Percentiles rank a stretch among this genome's conserved stretches.
Evolutionary conservation across 2,888 invertebrate genomes (phyloP).

Genomic region (Horisme vitalbata): DNA sequence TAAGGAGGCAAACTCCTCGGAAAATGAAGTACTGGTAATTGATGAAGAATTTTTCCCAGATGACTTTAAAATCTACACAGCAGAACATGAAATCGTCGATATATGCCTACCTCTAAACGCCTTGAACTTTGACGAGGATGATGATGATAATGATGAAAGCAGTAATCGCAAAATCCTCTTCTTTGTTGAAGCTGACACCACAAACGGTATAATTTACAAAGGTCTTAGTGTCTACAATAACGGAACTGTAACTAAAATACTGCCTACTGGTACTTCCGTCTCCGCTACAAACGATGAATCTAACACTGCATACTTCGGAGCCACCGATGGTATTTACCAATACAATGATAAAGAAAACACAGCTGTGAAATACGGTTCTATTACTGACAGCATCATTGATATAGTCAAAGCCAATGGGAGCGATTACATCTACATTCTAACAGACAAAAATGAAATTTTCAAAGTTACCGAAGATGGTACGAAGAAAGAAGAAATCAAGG

Average conservation of each 20-base stretch:
- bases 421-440: slow-evolving; percentile 55
- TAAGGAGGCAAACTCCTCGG: slow-evolving; percentile 2
- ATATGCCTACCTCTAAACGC: slow-evolving; percentile 45
- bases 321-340: slow-evolving; percentile 46
- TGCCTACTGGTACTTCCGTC: slow-evolving; percentile 48
- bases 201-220: slow-evolving; percentile 41
- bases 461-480: slow-evolving; percentile 59
- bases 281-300: slow-evolving; percentile 40
- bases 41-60: slow-evolving; percentile 16
- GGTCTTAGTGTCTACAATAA: slow-evolving; percentile 46
- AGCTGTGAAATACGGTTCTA: slow-evolving; percentile 50
- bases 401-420: slow-evolving; percentile 50
- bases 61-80: slow-evolving; percentile 33
- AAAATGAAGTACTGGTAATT: slow-evolving; percentile 15
- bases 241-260: slow-evolving; percentile 39
- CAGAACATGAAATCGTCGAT: slow-evolving; percentile 46
- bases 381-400: slow-evolving; percentile 50
- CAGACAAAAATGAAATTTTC: slow-evolving; percentile 51
- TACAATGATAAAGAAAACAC: slow-evolving; percentile 39
- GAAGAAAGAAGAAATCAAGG: slow-evolving; percentile 48
- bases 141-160: slow-evolving; percentile 8
- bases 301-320: slow-evolving; percentile 39
- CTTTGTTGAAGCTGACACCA: slow-evolving; percentile 41
- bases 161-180: slow-evolving; percentile 5
- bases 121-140: slow-evolving; percentile 26